Evolutionary conservation across 2,888 invertebrate genomes (phyloP).

Genomic region (Meliscaeva auricollis): DNA sequence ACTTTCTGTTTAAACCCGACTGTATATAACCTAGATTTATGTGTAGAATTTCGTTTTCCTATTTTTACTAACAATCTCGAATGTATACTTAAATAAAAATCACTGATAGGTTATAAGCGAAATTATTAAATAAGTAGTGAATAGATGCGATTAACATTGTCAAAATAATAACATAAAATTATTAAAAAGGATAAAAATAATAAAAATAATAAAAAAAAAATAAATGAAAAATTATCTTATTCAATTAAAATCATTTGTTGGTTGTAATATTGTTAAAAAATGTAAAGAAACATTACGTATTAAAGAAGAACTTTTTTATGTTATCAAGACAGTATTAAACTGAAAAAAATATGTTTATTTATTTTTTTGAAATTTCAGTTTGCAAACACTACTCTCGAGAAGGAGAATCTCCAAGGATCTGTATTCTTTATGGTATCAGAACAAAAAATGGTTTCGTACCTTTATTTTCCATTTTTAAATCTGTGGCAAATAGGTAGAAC

Average conservation of each 20-base stretch:
- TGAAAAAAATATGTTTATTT: neutral
- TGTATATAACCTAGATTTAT: slow-evolving; percentile 12
- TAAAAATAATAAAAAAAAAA: too few species aligned
- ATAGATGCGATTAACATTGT: neutral
- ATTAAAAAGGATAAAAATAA: neutral
- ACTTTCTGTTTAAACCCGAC: neutral
- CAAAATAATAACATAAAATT: neutral
- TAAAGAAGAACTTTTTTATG: slow-evolving; percentile 1
- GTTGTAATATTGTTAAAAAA: slow-evolving; percentile 27
- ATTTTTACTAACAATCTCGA: slow-evolving; percentile 36
- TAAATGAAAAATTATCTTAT: neutral
- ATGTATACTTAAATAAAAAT: slow-evolving; percentile 37
- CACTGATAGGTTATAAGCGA: slow-evolving; percentile 30
- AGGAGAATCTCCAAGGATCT: too few species aligned
- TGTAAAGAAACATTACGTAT: neutral
- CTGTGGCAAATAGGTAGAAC: too few species aligned
- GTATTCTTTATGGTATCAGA: too few species aligned
- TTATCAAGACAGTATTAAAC: slow-evolving; percentile 34
- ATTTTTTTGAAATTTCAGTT: neutral
- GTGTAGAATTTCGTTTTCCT: neutral
- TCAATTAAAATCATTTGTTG: slow-evolving; percentile 1
- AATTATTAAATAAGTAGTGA: neutral
- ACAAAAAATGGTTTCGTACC: too few species aligned
- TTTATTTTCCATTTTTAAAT: too few species aligned
- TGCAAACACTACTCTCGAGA: too few species aligned